Percentiles rank a stretch among this genome's conserved stretches.
Conservation (phyloP, 2,797 vertebrate species). For the Aratinga solstitialis region DNA sequence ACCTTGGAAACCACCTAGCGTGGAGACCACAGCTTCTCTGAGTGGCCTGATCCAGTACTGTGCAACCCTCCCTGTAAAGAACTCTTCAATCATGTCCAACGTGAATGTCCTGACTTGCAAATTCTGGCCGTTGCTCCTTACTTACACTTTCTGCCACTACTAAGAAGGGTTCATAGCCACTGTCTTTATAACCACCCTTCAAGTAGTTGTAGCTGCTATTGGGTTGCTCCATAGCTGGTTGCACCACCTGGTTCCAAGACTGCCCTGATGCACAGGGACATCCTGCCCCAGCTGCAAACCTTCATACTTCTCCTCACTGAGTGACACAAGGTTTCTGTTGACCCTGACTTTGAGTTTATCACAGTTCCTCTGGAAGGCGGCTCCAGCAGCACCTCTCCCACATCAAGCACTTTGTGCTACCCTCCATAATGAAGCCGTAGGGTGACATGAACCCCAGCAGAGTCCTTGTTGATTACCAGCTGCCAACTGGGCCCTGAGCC, state of each 20-base stretch:
- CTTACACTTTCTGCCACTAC: neutral
- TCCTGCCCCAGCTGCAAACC: neutral
- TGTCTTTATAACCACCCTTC: neutral
- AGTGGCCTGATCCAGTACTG: neutral
- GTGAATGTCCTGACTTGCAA: neutral
- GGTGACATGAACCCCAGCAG: neutral
- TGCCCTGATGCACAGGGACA: rapidly evolving
- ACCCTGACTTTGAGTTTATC: neutral
- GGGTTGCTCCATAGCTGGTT: neutral
- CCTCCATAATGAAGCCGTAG: rapidly evolving
- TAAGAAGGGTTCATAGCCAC: neutral
- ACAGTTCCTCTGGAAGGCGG: neutral
- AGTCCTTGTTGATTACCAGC: neutral
- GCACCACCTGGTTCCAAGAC: neutral
- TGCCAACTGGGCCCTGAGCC: neutral
- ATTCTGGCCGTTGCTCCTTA: neutral
- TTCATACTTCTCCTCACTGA: neutral
- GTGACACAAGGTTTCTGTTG: neutral
- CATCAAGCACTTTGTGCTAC: neutral
- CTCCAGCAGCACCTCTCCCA: neutral
- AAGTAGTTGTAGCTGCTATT: neutral
- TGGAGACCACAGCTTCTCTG: neutral
- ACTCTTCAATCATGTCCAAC: neutral
- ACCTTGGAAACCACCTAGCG: neutral
- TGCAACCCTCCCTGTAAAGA: neutral